Base-by-base conservation (phyloP, 2,113 vertebrate species). In the Apus apus region DNA sequence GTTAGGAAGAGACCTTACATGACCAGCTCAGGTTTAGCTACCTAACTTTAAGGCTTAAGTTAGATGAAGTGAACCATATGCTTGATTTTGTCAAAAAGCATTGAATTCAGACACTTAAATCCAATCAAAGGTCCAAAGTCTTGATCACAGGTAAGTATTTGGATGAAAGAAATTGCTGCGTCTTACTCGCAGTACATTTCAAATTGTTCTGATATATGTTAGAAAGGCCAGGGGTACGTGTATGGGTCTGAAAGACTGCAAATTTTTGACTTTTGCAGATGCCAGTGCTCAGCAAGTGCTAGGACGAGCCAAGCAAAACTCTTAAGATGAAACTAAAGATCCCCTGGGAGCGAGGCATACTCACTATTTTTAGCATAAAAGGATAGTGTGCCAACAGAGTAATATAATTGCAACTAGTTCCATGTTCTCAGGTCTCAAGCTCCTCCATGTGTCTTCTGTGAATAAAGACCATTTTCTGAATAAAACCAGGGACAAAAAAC, bases 61-160 rank as follows among this genome's bases (percentile, higher is more conserved):
- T 43, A 58, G 16, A 64, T 11, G 2, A 68, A 83, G 16, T n/a
- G 32, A 91, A 79, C 34, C 13, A 25, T 60, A 8, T 78, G 76
- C 61, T 86, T 89, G n/a, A 80, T 94, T 85, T 92, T 75, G 74
- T 88, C 96, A 92, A 90, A 95, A 90, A 96, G 19, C 26, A 32
- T 67, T 62, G 23, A 68, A 57, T 71, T 80, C 66, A 88, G 21
- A 60, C 14, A 23, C 13, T 65, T 60, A 20, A 87, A 60, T 58
- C 3, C 36, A 78, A 48, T 19, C 57, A 56, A 70, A 38, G 23
- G 11, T 10, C 18, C 30, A 61, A 70, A 56, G n/a, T 92, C 90
- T 79, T 85, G 32, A 61, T 34, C 4, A 3, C 26, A 13, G 11
- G 0, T 19, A 89, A 73, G 13, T 54, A 75, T 56, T 67, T 66